Evolutionary conservation across 1,140 invertebrate genomes (phyloP).

Genomic region (Tetraneura akinire): DNA sequence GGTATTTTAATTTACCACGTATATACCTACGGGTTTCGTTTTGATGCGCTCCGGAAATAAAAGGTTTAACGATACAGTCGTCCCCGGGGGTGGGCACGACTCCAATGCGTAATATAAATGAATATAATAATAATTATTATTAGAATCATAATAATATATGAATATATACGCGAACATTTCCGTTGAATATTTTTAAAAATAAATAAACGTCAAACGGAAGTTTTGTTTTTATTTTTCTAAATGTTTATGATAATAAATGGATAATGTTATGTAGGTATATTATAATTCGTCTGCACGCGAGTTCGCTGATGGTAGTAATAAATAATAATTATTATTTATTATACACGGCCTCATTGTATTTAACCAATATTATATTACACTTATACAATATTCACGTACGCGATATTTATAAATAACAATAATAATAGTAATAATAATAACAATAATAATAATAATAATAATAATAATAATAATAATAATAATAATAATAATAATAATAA

Average conservation of each 20-base stretch:
- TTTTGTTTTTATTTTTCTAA: neutral
- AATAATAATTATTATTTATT: neutral
- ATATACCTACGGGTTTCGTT: neutral
- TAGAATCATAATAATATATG: no score
- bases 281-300: neutral
- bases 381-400: no score
- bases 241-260: neutral
- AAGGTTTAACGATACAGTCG: constrained; percentile 6
- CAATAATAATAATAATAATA: no score
- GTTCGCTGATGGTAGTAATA: neutral
- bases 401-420: no score
- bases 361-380: no score
- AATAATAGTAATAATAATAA: no score
- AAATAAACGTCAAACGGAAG: neutral
- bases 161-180: neutral
- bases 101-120: no score
- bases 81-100: neutral
- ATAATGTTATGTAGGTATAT: neutral
- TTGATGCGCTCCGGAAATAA: constrained; percentile 11
- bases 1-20: neutral
- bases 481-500: no score
- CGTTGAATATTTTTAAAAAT: neutral
- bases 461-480: no score
- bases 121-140: no score
- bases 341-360: no score